Conservation (phyloP, 2,113 vertebrate species). For the Myiozetetes cayanensis region DNA sequence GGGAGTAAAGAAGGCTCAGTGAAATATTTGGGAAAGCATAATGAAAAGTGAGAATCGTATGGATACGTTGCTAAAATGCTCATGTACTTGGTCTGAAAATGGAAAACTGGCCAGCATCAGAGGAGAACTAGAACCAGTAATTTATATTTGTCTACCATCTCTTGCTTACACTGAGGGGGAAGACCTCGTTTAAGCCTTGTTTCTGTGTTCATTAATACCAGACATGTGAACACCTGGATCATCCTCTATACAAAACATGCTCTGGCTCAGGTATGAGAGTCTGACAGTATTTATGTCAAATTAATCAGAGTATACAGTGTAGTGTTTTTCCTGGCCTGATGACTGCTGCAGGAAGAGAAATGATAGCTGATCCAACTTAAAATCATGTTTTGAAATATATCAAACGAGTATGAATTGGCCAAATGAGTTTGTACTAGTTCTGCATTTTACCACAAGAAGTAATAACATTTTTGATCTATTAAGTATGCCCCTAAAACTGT, state of each 20-base stretch:
- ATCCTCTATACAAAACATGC: not conserved
- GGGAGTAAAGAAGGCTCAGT: constrained; percentile 24
- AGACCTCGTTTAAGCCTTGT: not conserved
- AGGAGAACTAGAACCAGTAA: not conserved
- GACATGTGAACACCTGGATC: not conserved
- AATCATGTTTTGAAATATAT: constrained; percentile 37
- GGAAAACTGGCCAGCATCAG: not conserved
- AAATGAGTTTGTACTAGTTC: constrained; percentile 45
- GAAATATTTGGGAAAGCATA: not conserved
- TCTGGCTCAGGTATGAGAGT: constrained; percentile 13
- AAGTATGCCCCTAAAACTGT: not conserved
- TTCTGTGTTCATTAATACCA: not conserved
- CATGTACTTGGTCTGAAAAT: not conserved
- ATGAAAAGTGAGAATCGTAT: constrained; percentile 13
- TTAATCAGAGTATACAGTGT: constrained; percentile 13
- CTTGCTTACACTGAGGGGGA: not conserved
- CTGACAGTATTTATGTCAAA: constrained; percentile 40
- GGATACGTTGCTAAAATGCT: not conserved
- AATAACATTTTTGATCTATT: constrained; percentile 29
- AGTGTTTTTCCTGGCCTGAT: constrained; percentile 19
- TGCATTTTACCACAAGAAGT: constrained; percentile 7
- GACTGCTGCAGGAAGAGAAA: not conserved
- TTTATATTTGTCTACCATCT: not conserved
- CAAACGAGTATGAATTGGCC: constrained; percentile 30
- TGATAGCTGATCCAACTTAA: constrained; percentile 36